A percentile compares a stretch with the other conserved stretches of the same genome.
phyloP scores from a whole-genome alignment of 2,888 invertebrate species.

The Venusia cambrica region DNA sequence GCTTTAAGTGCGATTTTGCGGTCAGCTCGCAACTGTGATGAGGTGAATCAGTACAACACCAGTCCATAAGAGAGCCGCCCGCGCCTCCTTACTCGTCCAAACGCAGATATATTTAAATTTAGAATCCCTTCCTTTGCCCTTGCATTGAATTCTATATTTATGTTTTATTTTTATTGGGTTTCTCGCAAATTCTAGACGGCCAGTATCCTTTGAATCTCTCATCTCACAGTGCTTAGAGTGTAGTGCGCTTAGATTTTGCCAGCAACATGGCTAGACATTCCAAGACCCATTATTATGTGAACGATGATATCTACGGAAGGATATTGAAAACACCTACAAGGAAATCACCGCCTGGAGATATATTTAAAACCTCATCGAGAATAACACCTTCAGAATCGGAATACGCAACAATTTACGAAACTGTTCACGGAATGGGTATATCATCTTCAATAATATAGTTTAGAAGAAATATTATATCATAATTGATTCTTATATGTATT shows the following conservation, averaged over 20 bases:
- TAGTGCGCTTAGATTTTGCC: constrained; percentile 21
- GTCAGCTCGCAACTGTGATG: constrained; percentile 53
- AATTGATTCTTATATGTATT: too few relatives aligned
- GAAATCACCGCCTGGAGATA: not conserved
- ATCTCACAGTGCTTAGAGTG: constrained; percentile 36
- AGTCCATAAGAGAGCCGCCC: constrained; percentile 73
- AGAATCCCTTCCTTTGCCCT: constrained; percentile 65
- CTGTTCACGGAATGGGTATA: constrained; percentile 18
- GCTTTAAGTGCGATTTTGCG: constrained; percentile 63
- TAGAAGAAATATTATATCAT: too few relatives aligned
- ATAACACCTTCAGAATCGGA: constrained; percentile 45
- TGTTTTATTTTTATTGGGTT: constrained; percentile 44
- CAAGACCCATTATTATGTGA: constrained; percentile 65
- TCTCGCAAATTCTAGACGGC: constrained; percentile 47
- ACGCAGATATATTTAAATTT: constrained; percentile 71
- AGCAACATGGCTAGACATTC: constrained; percentile 46
- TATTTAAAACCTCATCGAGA: constrained; percentile 21
- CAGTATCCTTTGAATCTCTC: constrained; percentile 50
- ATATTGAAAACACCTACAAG: constrained; percentile 56
- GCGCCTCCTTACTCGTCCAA: constrained; percentile 61
- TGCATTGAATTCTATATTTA: constrained; percentile 43
- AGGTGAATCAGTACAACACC: constrained; percentile 75
- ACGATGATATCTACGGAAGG: constrained; percentile 72
- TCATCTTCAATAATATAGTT: too few relatives aligned
- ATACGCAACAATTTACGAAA: constrained; percentile 41